These are phyloP conservation scores for Schizotus pectinicornis DNA, from an alignment of 2,888 invertebrate genomes.

Conservation along the genomic window DNA sequence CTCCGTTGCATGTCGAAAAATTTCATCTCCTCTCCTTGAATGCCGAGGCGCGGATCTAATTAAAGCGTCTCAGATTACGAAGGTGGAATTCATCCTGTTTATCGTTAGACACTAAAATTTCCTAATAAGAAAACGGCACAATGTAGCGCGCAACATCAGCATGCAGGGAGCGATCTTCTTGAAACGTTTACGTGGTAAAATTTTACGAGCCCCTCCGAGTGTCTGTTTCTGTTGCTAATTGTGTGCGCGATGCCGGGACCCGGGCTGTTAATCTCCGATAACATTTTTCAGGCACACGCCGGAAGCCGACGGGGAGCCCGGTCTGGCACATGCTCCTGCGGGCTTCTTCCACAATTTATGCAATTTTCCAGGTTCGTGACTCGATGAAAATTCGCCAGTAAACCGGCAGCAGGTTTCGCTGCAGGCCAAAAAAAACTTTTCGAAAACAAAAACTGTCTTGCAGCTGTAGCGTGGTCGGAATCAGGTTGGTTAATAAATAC, in stretches of 20 bases:
- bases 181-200: slow-evolving; percentile 20
- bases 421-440: too few relatives aligned
- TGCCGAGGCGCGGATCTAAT: too few relatives aligned
- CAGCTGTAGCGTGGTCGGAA: too few relatives aligned
- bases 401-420: background rate
- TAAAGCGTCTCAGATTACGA: too few relatives aligned
- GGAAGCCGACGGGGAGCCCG: slow-evolving; percentile 13
- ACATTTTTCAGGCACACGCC: slow-evolving; percentile 25
- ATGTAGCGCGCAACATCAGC: slow-evolving; percentile 10
- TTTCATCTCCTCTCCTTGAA: too few relatives aligned
- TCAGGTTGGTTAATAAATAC: too few relatives aligned
- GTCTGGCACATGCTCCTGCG: slow-evolving; percentile 16
- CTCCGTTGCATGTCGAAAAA: too few relatives aligned
- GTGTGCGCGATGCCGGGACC: slow-evolving; percentile 10
- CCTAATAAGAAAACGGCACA: slow-evolving; percentile 18
- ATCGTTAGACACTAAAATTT: slow-evolving; percentile 15
- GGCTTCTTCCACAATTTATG: slow-evolving; percentile 25
- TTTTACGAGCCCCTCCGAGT: slow-evolving; percentile 16
- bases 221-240: slow-evolving; percentile 24
- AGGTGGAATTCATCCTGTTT: slow-evolving; percentile 9
- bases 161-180: slow-evolving; percentile 20
- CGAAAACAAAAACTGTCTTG: too few relatives aligned
- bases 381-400: slow-evolving; percentile 21
- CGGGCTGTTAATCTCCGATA: slow-evolving; percentile 21
- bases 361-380: slow-evolving; percentile 28